phyloP scores from a whole-genome alignment of 2,113 vertebrate species.

The Galbula dea region DNA sequence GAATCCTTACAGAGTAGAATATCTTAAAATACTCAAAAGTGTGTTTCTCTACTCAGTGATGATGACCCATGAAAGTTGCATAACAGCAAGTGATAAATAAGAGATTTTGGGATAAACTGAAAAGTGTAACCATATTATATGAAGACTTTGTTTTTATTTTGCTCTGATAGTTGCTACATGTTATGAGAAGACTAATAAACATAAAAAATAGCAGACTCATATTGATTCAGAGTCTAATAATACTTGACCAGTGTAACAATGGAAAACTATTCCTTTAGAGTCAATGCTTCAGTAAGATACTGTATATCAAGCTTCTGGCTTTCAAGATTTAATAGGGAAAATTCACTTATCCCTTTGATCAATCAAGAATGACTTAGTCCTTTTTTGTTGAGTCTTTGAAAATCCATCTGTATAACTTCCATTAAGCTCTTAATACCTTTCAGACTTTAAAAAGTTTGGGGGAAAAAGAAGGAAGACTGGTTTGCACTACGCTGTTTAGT shows the following conservation, averaged over 20 bases:
- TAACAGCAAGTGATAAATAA: background rate
- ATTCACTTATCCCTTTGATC: slow-evolving; percentile 60
- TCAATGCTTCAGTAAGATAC: background rate
- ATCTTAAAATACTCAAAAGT: background rate
- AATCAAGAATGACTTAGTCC: slow-evolving; percentile 19
- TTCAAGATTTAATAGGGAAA: slow-evolving; percentile 43
- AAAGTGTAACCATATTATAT: background rate
- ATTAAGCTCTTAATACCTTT: slow-evolving; percentile 53
- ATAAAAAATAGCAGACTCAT: background rate
- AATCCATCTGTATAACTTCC: slow-evolving; percentile 47
- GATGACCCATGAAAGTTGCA: background rate
- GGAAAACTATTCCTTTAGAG: slow-evolving; percentile 9
- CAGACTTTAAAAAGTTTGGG: slow-evolving; percentile 37
- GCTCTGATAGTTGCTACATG: background rate
- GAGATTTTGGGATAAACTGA: background rate
- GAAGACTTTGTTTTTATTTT: background rate
- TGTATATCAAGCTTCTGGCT: slow-evolving; percentile 37
- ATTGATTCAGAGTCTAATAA: background rate
- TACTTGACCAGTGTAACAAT: background rate
- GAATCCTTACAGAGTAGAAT: background rate
- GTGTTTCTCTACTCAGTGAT: background rate
- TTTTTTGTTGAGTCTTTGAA: slow-evolving; percentile 45
- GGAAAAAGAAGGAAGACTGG: background rate
- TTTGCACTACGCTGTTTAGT: background rate
- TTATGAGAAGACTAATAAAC: background rate